phyloP scores from a whole-genome alignment of 2,888 invertebrate species.

The Orthosia incerta region DNA sequence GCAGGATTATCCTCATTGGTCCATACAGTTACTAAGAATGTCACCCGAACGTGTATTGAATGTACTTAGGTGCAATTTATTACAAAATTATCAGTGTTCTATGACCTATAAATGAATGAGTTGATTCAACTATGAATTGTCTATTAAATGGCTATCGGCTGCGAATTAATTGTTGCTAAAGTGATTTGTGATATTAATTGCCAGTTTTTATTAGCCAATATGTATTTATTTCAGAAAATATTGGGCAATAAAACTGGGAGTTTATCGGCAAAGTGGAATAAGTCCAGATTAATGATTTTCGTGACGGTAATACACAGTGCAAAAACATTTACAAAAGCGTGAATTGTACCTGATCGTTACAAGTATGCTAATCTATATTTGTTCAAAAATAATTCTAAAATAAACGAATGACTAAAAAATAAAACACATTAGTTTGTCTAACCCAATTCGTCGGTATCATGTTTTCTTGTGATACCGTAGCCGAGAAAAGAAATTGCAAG shows the following conservation, averaged over 20 bases:
- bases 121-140: conserved; percentile 54
- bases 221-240: conserved; percentile 35
- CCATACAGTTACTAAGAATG: conserved; percentile 46
- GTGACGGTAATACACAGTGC: conserved; percentile 42
- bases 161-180: conserved; percentile 38
- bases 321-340: conserved; percentile 54
- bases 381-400: conserved; percentile 45
- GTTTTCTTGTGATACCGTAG: conserved; percentile 81
- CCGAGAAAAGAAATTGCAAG: conserved; percentile 85
- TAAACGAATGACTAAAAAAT: conserved; percentile 45
- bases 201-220: conserved; percentile 46
- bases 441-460: conserved; percentile 84
- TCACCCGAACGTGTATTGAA: conserved; percentile 45
- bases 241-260: conserved; percentile 32
- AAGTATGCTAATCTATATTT: conserved; percentile 36
- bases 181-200: conserved; percentile 47
- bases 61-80: conserved; percentile 53
- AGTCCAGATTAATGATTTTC: conserved; percentile 37
- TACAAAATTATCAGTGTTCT: conserved; percentile 54
- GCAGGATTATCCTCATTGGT: background rate
- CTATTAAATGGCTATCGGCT: conserved; percentile 31
- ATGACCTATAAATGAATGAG: conserved; percentile 61
- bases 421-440: conserved; percentile 70
- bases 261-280: conserved; percentile 28
- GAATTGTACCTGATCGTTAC: conserved; percentile 44